These are phyloP conservation scores for Chaetophractus vellerosus DNA, from an alignment of 2,797 vertebrate species.

Conservation along the genomic window DNA sequence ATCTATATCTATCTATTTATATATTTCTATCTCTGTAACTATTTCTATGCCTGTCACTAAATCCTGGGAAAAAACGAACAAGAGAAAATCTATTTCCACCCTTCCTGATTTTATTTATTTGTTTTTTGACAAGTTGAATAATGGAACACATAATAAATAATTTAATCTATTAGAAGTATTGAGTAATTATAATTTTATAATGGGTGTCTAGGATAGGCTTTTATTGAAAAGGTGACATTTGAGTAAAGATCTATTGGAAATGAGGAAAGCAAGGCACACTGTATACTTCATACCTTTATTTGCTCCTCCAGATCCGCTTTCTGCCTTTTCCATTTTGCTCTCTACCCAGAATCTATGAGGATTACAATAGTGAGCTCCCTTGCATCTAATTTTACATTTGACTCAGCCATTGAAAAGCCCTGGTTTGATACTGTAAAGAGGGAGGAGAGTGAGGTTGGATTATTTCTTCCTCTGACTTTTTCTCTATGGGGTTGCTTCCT, in stretches of 20 bases:
- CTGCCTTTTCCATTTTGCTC: background rate
- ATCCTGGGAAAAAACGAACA: background rate
- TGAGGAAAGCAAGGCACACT: background rate
- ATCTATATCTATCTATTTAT: too few relatives aligned
- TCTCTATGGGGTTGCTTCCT: background rate
- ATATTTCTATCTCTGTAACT: too few relatives aligned
- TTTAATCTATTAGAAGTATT: background rate
- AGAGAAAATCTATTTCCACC: background rate
- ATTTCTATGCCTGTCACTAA: background rate
- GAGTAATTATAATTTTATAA: background rate
- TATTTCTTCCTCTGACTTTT: background rate
- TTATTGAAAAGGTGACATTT: background rate
- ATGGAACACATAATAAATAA: background rate
- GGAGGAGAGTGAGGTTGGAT: background rate
- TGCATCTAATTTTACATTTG: background rate
- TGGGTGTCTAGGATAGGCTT: too few relatives aligned
- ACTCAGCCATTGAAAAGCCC: background rate
- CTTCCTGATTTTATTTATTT: background rate
- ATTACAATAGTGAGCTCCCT: background rate
- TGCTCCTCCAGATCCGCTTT: background rate
- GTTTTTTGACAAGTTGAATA: background rate
- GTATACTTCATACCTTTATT: accelerated
- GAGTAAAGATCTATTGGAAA: background rate
- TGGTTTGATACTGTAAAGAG: background rate
- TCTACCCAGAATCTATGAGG: background rate